These are phyloP conservation scores for Tragelaphus scriptus DNA, from an alignment of 2,113 vertebrate species.

Conservation along the genomic window DNA sequence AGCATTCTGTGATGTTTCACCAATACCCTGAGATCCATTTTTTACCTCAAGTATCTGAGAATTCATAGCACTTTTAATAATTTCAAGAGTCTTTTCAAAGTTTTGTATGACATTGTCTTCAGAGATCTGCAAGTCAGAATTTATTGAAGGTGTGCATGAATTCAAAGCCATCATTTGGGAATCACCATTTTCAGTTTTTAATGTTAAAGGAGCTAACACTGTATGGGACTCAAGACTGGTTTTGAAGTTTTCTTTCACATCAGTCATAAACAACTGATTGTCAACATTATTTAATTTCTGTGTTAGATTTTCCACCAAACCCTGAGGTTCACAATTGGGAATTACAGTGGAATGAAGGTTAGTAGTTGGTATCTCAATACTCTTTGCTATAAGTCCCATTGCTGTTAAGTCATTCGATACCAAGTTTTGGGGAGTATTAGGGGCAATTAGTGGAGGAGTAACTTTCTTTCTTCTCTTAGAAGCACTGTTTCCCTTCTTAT, in stretches of 20 bases:
- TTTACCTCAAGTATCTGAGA: constrained; percentile 81
- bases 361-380: constrained; percentile 72
- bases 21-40: constrained; percentile 75
- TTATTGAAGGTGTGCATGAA: constrained; percentile 70
- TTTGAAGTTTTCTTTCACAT: constrained; percentile 85
- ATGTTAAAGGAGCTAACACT: constrained; percentile 70
- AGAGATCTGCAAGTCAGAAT: constrained; percentile 73
- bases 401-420: constrained; percentile 70
- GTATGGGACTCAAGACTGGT: constrained; percentile 70
- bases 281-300: constrained; percentile 86
- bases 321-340: constrained; percentile 79
- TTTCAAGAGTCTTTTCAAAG: constrained; percentile 83
- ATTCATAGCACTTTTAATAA: constrained; percentile 84
- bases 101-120: constrained; percentile 81
- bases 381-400: constrained; percentile 74
- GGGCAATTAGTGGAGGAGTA: constrained; percentile 61
- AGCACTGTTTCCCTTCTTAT: constrained; percentile 81
- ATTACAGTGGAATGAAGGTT: constrained; percentile 76
- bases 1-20: constrained; percentile 65
- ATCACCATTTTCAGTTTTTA: constrained; percentile 84
- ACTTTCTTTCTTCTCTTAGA: constrained; percentile 84
- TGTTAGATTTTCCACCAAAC: constrained; percentile 79
- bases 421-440: constrained; percentile 71
- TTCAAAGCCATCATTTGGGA: constrained; percentile 75
- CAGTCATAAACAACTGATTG: constrained; percentile 87